Conservation (phyloP, 2,797 vertebrate genomes). For the Limosa lapponica region DNA sequence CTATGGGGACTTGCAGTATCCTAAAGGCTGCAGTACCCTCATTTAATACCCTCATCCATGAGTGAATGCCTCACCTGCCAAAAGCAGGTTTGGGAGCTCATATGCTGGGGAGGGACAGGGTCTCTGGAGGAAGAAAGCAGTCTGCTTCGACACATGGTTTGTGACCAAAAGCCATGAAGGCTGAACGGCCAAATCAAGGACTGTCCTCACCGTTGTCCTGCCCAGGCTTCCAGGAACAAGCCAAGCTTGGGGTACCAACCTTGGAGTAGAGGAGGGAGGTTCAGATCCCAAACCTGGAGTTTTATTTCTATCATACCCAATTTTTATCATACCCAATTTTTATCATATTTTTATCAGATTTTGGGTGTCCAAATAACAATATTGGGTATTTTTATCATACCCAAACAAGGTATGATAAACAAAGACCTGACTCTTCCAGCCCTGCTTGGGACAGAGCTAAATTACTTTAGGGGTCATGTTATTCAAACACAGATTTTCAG, state of each 20-base stretch:
- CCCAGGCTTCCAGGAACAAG: neutral
- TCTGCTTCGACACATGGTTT: fast-evolving
- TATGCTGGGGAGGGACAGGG: too few species aligned
- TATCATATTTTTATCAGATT: too few species aligned
- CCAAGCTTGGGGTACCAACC: neutral
- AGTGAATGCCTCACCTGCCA: neutral
- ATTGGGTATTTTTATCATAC: too few species aligned
- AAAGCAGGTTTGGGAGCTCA: neutral
- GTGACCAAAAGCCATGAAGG: neutral
- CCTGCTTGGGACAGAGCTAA: neutral
- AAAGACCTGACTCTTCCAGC: neutral
- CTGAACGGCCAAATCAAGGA: neutral
- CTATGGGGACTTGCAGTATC: neutral
- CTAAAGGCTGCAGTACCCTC: neutral
- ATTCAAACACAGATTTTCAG: neutral
- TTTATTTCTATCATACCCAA: too few species aligned
- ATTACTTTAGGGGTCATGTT: neutral
- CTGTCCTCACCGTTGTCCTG: neutral
- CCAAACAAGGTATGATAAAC: neutral
- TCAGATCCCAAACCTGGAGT: neutral
- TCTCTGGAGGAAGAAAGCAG: neutral
- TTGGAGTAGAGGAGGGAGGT: neutral
- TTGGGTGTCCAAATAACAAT: too few species aligned
- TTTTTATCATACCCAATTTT: too few species aligned
- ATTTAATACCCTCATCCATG: too few species aligned